phyloP scores from a whole-genome alignment of 2,113 vertebrate species.

The Varanus komodoensis region DNA sequence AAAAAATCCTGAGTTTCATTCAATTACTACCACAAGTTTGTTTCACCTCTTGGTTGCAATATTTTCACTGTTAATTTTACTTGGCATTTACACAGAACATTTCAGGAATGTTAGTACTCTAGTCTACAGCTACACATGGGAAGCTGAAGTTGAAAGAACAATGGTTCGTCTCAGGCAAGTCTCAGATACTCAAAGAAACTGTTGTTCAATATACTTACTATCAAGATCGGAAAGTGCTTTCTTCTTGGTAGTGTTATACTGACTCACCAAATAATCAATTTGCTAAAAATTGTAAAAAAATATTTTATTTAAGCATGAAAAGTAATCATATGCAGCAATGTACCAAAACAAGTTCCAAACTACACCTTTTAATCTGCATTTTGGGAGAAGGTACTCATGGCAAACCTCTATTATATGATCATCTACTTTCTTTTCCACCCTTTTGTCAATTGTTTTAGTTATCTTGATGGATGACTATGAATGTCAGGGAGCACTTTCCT shows the following conservation, averaged over 20 bases:
- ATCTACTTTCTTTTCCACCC: background rate
- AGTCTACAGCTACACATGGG: background rate
- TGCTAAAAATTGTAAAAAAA: constrained; percentile 81
- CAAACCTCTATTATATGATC: background rate
- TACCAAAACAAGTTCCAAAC: background rate
- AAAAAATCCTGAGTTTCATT: background rate
- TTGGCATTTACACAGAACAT: background rate
- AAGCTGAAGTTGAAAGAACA: background rate
- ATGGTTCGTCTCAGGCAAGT: background rate
- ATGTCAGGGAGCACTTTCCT: background rate
- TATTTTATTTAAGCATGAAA: constrained; percentile 29
- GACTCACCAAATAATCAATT: constrained; percentile 88
- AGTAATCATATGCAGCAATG: background rate
- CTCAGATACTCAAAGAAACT: background rate
- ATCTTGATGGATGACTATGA: background rate
- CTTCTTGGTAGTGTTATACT: constrained; percentile 88
- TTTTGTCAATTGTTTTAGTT: background rate
- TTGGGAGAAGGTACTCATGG: background rate
- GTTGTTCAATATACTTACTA: constrained; percentile 83
- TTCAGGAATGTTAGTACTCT: background rate
- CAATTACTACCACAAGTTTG: background rate
- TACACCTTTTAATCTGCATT: background rate
- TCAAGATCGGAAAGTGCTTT: constrained; percentile 89
- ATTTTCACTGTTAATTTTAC: constrained; percentile 21
- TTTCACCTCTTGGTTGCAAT: constrained; percentile 12